Evolutionary conservation across 2,888 invertebrate genomes (phyloP), one percentile per base, ranked within the genome.

Genomic region (Sesia apiformis): DNA sequence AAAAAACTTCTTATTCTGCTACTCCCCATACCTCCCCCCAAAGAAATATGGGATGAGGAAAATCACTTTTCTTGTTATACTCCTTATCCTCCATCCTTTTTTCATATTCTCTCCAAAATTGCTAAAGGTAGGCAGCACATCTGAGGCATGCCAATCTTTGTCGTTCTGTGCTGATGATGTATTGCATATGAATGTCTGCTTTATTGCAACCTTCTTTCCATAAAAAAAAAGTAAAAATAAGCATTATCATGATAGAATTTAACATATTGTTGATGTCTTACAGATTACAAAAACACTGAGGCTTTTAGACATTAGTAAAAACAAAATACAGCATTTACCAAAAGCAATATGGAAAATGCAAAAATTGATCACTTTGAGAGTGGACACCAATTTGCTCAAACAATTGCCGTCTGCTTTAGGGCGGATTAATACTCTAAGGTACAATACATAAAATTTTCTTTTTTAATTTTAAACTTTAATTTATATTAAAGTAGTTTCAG

Each of bases 401-500:
- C 70, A 69, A 40, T 70, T 96, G 55, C 95, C 95, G 1, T 90
- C 91, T 52, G 92, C 93, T 8, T 78, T 96, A 52, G 93, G 94
- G 4, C 91, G 91, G 39, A 83, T 94, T 51, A 78, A 61, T 55
- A 80, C 75, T 55, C 75, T 93, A 53, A 90, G 90, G 91, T 90
- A 77, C 57, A 41, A 50, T 39, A 50, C 40, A 40, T 52, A 8
- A n/a, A n/a, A 52, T 55, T 38, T 52, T 59, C 23, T 23, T 52
- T 53, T 52, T 38, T 51, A 52, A 55, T 51, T 55, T 40, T 55
- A 53, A 46, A 50, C 3, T n/a, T n/a, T 42, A 42, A 5, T 42
- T 42, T 42, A 42, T 42, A 42, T 42, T 42, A 2, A 42, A 42
- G 5, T 42, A 42, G 42, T 7, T 23, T 23, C 23, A 23, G 23